Percentiles rank a stretch among this genome's conserved stretches.
Evolutionary conservation across 2,888 invertebrate species (phyloP).

Genomic region (Pyrocoelia pectoralis): DNA sequence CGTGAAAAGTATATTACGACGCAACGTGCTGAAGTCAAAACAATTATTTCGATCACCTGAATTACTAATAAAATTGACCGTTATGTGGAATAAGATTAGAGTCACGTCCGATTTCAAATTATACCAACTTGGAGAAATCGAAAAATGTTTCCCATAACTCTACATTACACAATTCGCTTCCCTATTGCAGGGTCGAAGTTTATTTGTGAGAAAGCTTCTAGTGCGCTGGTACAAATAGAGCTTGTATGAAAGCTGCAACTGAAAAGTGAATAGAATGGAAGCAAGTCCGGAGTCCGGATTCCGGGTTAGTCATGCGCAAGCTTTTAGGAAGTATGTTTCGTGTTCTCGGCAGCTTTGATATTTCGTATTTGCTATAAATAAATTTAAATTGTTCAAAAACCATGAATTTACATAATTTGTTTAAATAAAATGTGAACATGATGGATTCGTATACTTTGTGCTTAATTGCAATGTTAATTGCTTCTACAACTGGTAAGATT

Average conservation of each 20-base stretch:
- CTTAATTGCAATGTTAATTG: conserved; percentile 3
- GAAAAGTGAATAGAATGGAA: conserved; percentile 26
- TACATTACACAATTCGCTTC: background rate
- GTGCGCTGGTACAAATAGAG: conserved; percentile 29
- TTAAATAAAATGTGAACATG: conserved; percentile 22
- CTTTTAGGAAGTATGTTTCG: conserved; percentile 18
- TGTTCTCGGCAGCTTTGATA: conserved; percentile 13
- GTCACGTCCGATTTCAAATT: too few species aligned
- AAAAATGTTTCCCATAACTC: background rate
- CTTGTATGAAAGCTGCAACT: conserved; percentile 15
- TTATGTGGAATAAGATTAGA: too few species aligned
- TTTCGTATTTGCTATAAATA: conserved; percentile 13
- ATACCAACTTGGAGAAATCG: too few species aligned
- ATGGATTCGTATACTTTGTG: conserved; percentile 20
- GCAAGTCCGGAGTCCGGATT: conserved; percentile 15
- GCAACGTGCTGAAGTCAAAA: too few species aligned
- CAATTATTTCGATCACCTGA: too few species aligned
- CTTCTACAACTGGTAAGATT: conserved; percentile 12
- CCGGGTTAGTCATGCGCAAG: conserved; percentile 30
- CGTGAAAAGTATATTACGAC: too few species aligned
- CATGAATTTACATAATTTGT: background rate
- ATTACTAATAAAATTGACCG: too few species aligned
- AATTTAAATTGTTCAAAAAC: background rate
- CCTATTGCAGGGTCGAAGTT: background rate
- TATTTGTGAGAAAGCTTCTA: conserved; percentile 14